Conservation (phyloP, 2,888 invertebrate genomes). For the Ormyrus rosae region DNA sequence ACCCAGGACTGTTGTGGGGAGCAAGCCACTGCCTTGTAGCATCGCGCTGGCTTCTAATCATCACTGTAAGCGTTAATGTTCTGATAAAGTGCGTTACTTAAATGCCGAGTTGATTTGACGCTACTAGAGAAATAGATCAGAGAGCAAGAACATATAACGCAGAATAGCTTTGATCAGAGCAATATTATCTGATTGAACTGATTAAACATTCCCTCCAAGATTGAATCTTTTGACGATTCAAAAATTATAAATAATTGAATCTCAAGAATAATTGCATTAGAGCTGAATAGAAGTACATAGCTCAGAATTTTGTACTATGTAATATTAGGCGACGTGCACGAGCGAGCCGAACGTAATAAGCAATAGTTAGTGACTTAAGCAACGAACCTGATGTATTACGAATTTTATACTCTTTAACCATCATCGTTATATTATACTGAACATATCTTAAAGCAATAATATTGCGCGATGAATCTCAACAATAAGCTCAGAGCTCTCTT, state of each 20-base stretch:
- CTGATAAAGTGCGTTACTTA: constrained; percentile 50
- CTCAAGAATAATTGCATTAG: constrained; percentile 46
- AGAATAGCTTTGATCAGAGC: constrained; percentile 31
- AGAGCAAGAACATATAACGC: background rate
- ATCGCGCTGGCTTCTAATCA: constrained; percentile 66
- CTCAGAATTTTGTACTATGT: constrained; percentile 33
- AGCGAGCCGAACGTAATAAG: constrained; percentile 18
- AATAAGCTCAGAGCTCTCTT: constrained; percentile 44
- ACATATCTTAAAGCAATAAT: constrained; percentile 49
- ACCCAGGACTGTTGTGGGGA: constrained; percentile 80
- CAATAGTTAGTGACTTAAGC: constrained; percentile 54
- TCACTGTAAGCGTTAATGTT: constrained; percentile 60
- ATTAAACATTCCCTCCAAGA: constrained; percentile 55
- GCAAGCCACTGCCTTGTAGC: constrained; percentile 63
- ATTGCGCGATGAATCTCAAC: constrained; percentile 48
- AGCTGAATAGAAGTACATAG: constrained; percentile 36
- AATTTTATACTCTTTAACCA: constrained; percentile 49
- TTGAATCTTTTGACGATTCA: constrained; percentile 29
- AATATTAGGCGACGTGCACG: constrained; percentile 17
- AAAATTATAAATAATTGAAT: constrained; percentile 37
- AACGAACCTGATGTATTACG: constrained; percentile 46
- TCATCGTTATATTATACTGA: constrained; percentile 30
- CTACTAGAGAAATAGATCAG: background rate
- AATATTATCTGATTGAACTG: constrained; percentile 34
- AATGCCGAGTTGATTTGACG: constrained; percentile 13